Base-by-base conservation (phyloP, 2,888 invertebrate species). In the Xanthorhoe designata region DNA sequence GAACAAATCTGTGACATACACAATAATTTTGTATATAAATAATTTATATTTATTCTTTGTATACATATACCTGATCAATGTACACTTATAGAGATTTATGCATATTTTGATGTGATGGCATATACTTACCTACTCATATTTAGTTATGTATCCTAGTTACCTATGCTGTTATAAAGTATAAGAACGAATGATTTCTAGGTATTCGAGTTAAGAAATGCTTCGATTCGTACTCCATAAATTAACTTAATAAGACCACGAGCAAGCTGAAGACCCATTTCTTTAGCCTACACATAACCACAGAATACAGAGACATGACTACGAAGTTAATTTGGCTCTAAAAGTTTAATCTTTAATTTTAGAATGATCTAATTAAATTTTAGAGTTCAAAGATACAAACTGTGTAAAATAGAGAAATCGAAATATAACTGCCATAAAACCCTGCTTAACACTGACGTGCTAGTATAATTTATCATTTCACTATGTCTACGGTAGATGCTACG, bases 1-100 rank as follows among this genome's bases (percentile, higher is more conserved):
- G 79, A 87, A 84, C 81, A 85, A 75, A 90, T 84, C 92, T 92
- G 92, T 93, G 93, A 93, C 93, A 81, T 79, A 80, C 83, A 93
- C 92, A 92, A 92, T 92, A 93, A 94, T 86, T 88, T 90, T 91
- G 90, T 90, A 91, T 70, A 89, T 89, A 88, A 1, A 66, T 71
- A 18, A 64, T 69, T 72, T 64, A 66, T 76, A 75, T 78, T 76
- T 75, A 79, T 75, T 78, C 78, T 67, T 73, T 69, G 72, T 77
- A 72, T 75, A 75, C 76, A 15, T 81, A 81, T 83, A 82, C 81
- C 82, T 83, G 79, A 82, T 78, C 74, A 78, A 81, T 82, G 79
- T 83, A 83, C 82, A 86, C 79, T 72, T 42, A 59, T 69, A 69
- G 62, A 66, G 66, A 52, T 68, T n/a, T 47, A 63, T 53, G 61